phyloP scores from a whole-genome alignment of 2,797 vertebrate genomes.

The Heterohyrax brucei region DNA sequence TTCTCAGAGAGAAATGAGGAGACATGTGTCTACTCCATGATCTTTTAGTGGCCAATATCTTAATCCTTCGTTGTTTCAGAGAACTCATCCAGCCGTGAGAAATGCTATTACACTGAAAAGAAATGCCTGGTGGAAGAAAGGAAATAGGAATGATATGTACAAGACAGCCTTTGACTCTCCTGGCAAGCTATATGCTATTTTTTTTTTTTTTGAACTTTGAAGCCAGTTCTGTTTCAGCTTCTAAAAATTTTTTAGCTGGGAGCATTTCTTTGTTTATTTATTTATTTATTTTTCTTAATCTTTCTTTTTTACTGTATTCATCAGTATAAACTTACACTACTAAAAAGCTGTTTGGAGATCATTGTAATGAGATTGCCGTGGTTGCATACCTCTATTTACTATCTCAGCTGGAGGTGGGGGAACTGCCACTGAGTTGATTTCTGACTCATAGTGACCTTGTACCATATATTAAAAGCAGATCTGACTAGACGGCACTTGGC shows the following conservation, averaged over 20 bases:
- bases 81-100: not conserved
- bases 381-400: not conserved
- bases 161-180: not conserved
- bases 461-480: not conserved
- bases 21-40: too few species aligned
- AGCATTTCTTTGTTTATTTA: too few species aligned
- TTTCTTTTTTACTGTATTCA: not conserved
- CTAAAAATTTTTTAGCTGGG: not conserved
- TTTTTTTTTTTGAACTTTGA: not conserved
- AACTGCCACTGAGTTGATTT: too few species aligned
- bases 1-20: too few species aligned
- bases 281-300: too few species aligned
- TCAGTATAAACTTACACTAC: not conserved
- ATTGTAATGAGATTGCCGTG: not conserved
- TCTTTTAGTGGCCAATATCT: not conserved
- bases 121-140: not conserved
- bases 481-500: too few species aligned
- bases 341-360: not conserved
- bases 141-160: not conserved
- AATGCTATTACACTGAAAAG: not conserved
- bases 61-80: conserved; percentile 5
- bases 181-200: not conserved
- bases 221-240: not conserved
- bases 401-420: not conserved
- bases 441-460: too few species aligned